A percentile compares a stretch with the other conserved stretches of the same genome.
phyloP scores from a whole-genome alignment of 2,113 vertebrate genomes.

The Nerophis lumbriciformis region DNA sequence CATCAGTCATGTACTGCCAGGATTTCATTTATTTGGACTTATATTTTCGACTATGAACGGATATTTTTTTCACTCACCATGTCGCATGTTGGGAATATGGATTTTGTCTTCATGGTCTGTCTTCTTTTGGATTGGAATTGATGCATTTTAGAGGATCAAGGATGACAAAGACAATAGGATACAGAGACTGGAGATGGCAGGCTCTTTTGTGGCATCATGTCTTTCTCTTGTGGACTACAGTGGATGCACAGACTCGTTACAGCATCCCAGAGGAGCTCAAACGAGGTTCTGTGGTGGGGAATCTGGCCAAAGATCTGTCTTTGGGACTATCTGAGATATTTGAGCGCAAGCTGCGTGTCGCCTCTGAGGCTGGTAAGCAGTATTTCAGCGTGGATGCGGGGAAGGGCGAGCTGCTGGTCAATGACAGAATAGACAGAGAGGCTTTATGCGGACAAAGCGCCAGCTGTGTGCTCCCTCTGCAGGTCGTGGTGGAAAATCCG shows the following conservation, averaged over 20 bases:
- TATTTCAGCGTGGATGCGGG: slow-evolving; percentile 74
- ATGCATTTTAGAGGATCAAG: background rate
- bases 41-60: too few species aligned
- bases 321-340: slow-evolving; percentile 66
- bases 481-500: slow-evolving; percentile 74
- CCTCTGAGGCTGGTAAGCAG: slow-evolving; percentile 67
- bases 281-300: slow-evolving; percentile 70
- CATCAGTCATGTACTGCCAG: too few species aligned
- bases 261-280: slow-evolving; percentile 70
- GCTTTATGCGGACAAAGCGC: slow-evolving; percentile 71
- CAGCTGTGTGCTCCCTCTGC: slow-evolving; percentile 71
- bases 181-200: slow-evolving; percentile 52
- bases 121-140: slow-evolving; percentile 16
- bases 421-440: slow-evolving; percentile 79
- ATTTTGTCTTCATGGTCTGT: slow-evolving; percentile 4
- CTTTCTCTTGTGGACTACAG: slow-evolving; percentile 62
- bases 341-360: slow-evolving; percentile 69
- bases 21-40: too few species aligned
- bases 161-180: slow-evolving; percentile 57
- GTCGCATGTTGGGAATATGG: too few species aligned
- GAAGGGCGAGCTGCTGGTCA: slow-evolving; percentile 73
- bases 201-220: slow-evolving; percentile 39
- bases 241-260: slow-evolving; percentile 63
- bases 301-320: slow-evolving; percentile 75
- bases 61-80: too few species aligned